A percentile compares a stretch with the other conserved stretches of the same genome.
phyloP scores from a whole-genome alignment of 2,888 invertebrate species.

The Cosmorhoe ocellata region DNA sequence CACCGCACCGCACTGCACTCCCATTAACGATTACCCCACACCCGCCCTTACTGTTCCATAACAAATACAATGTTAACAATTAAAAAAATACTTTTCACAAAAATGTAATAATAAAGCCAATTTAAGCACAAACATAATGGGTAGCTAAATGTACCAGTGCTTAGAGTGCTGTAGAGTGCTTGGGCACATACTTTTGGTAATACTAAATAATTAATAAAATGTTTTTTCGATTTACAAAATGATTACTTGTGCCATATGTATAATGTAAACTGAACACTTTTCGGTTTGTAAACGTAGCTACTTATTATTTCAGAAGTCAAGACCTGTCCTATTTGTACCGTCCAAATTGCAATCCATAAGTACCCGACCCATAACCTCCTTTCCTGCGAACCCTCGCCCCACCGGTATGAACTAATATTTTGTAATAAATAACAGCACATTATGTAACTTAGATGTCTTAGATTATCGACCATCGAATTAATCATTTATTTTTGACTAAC shows the following conservation, averaged over 20 bases:
- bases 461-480: constrained; percentile 38
- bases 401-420: constrained; percentile 41
- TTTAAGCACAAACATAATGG: no score
- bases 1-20: constrained; percentile 32
- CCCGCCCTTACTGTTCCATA: neutral
- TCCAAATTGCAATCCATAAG: constrained; percentile 31
- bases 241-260: no score
- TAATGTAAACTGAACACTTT: no score
- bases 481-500: constrained; percentile 42
- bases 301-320: constrained; percentile 33
- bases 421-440: constrained; percentile 36
- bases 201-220: no score
- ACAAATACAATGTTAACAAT: neutral
- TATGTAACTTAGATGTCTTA: constrained; percentile 28
- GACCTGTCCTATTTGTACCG: constrained; percentile 33
- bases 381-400: constrained; percentile 24
- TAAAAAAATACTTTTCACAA: neutral
- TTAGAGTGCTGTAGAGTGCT: no score
- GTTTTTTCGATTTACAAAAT: no score
- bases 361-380: constrained; percentile 21
- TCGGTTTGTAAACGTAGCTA: neutral
- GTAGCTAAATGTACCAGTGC: no score
- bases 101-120: neutral
- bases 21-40: constrained; percentile 15
- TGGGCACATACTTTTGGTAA: no score